Conservation (phyloP, 37 sponge, comb jelly and placozoan genomes). For the Mnemiopsis leidyi region DNA sequence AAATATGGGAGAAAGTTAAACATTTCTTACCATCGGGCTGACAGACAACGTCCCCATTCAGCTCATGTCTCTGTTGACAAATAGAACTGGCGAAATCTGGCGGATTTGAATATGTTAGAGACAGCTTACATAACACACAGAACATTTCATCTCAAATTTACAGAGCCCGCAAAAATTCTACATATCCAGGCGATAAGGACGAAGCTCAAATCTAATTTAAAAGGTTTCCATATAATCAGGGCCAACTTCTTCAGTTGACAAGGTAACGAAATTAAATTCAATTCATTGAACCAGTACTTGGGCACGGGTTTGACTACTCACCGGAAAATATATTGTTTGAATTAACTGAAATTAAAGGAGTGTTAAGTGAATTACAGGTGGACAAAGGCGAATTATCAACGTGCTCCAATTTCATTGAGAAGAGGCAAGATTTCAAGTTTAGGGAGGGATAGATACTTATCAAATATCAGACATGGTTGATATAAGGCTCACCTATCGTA, state of each 20-base stretch:
- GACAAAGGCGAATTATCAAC: not conserved
- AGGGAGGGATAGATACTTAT: not conserved
- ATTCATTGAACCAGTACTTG: not conserved
- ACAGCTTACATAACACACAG: not conserved
- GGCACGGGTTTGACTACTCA: not conserved
- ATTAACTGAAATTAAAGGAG: conserved; percentile 18
- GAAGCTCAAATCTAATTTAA: no score
- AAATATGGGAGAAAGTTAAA: no score
- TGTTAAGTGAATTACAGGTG: not conserved
- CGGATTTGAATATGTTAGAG: not conserved
- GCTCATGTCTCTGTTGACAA: conserved; percentile 2
- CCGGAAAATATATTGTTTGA: not conserved
- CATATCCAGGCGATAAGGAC: not conserved
- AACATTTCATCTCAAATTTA: no score
- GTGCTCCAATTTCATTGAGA: not conserved
- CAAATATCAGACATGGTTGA: not conserved
- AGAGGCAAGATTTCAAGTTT: not conserved
- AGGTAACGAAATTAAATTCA: not conserved
- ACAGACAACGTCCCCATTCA: not conserved
- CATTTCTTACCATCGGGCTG: not conserved
- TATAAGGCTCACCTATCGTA: not conserved
- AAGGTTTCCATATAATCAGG: no score
- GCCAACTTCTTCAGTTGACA: not conserved
- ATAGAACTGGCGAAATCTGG: conserved; percentile 13
- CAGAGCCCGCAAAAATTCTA: no score